Evolutionary conservation across 2,888 invertebrate genomes (phyloP).

Genomic region (Apamea crenata): DNA sequence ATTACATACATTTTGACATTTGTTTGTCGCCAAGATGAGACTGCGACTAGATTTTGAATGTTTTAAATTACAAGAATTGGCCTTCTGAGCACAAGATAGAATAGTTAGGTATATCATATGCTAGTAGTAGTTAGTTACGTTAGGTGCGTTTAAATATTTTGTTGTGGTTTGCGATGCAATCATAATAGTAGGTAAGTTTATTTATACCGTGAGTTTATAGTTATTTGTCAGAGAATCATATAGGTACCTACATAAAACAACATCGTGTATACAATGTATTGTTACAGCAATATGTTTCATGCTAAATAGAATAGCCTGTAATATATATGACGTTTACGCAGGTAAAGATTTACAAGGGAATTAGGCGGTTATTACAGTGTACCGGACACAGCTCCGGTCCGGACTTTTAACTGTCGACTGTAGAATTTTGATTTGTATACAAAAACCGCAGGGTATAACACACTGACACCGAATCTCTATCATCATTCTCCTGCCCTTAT

Average conservation of each 20-base stretch:
- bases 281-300: slow-evolving; percentile 11
- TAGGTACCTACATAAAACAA: slow-evolving; percentile 1
- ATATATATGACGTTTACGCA: slow-evolving; percentile 5
- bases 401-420: background rate
- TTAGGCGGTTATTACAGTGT: background rate
- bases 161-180: slow-evolving; percentile 4
- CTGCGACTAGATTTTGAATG: too few relatives aligned
- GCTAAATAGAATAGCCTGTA: slow-evolving; percentile 10
- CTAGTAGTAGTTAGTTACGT: background rate
- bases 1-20: too few relatives aligned
- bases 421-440: background rate
- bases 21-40: too few relatives aligned
- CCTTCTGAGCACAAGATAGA: background rate
- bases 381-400: background rate
- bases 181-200: background rate
- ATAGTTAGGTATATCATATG: background rate
- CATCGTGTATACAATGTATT: slow-evolving; percentile 27
- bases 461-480: background rate
- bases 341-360: slow-evolving; percentile 5
- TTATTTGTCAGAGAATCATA: slow-evolving; percentile 23
- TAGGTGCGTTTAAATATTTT: background rate
- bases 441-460: background rate
- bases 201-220: background rate
- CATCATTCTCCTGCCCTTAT: too few relatives aligned
- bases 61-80: too few relatives aligned